A percentile compares a stretch with the other conserved stretches of the same genome.
Conservation (phyloP, 2,888 invertebrate species). For the Dasysyrphus albostriatus region DNA sequence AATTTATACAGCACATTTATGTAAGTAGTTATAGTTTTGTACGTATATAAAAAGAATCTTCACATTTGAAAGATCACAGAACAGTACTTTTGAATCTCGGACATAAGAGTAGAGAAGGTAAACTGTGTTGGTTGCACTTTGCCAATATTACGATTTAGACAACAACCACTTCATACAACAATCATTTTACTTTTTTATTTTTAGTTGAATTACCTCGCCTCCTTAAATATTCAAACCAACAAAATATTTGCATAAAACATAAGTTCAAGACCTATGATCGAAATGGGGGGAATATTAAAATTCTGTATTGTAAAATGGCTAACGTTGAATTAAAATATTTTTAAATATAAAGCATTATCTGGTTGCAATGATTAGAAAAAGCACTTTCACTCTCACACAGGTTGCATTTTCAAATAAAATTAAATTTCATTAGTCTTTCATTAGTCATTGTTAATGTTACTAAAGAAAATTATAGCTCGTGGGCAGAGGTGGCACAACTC, state of each 20-base stretch:
- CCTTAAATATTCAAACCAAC: background rate
- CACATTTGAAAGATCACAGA: conserved; percentile 27
- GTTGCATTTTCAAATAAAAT: too few species aligned
- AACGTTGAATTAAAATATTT: background rate
- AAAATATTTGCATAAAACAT: conserved; percentile 24
- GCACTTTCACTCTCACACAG: too few species aligned
- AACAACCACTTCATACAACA: conserved; percentile 35
- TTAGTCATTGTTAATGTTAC: too few species aligned
- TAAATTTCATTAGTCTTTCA: too few species aligned
- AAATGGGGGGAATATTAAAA: background rate
- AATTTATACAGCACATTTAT: background rate
- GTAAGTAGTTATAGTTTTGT: conserved; percentile 2
- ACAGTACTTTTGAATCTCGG: conserved; percentile 41
- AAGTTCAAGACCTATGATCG: background rate
- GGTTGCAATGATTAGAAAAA: too few species aligned
- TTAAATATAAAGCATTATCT: too few species aligned
- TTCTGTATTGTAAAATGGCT: background rate
- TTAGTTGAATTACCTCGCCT: background rate
- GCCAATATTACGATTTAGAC: conserved; percentile 25
- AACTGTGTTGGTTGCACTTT: conserved; percentile 30
- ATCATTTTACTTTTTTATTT: background rate
- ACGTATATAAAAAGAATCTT: conserved; percentile 10
- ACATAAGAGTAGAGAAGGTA: background rate
- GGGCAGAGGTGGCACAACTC: too few species aligned
- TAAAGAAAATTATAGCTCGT: too few species aligned